Evolutionary conservation across 2,797 vertebrate species (phyloP).

Genomic region (Phoeniculus purpureus): DNA sequence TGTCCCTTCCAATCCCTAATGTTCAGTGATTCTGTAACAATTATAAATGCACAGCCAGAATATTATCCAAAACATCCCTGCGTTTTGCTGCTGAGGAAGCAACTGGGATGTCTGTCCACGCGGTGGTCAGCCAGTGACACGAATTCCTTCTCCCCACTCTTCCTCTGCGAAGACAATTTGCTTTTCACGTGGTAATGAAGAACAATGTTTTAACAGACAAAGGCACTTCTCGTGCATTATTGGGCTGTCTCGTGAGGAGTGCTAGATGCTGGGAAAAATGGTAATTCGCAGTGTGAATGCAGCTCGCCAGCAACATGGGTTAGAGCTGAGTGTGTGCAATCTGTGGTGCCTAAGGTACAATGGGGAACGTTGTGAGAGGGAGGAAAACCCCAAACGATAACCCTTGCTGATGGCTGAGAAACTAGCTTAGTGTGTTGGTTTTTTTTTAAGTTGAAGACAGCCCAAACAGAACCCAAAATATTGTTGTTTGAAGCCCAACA

Average conservation of each 20-base stretch:
- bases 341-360: slow-evolving; percentile 73
- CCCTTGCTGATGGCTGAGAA: slow-evolving; percentile 59
- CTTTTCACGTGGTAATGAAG: slow-evolving; percentile 80
- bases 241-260: slow-evolving; percentile 76
- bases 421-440: neutral
- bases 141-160: slow-evolving; percentile 61
- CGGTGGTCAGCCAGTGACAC: slow-evolving; percentile 56
- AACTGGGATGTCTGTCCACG: neutral
- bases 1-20: too few relatives aligned
- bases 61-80: neutral
- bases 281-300: slow-evolving; percentile 83
- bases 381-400: slow-evolving; percentile 72
- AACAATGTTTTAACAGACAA: slow-evolving; percentile 82
- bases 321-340: slow-evolving; percentile 72
- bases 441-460: neutral
- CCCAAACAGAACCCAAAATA: slow-evolving; percentile 35
- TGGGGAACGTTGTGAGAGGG: slow-evolving; percentile 70
- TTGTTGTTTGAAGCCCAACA: slow-evolving; percentile 43
- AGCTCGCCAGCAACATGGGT: slow-evolving; percentile 62
- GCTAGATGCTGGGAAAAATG: slow-evolving; percentile 81
- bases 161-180: slow-evolving; percentile 74
- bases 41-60: neutral
- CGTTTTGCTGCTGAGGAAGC: slow-evolving; percentile 17
- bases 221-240: slow-evolving; percentile 80
- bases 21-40: too few relatives aligned